Evolutionary conservation across 2,113 vertebrate species (phyloP).

Genomic region (Gallinago media): DNA sequence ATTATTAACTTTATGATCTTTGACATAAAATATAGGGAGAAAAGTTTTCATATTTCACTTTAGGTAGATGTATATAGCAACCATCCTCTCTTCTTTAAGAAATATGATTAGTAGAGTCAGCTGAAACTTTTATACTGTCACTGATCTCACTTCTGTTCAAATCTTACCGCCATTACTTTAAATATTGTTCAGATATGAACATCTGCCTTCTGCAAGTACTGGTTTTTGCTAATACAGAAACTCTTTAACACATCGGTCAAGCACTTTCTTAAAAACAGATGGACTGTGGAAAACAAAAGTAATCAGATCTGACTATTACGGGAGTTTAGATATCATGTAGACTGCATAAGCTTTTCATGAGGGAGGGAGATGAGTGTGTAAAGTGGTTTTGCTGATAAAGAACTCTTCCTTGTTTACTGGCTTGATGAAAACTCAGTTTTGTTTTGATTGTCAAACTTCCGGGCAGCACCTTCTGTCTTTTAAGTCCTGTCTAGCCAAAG

Average conservation of each 20-base stretch:
- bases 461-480: background rate
- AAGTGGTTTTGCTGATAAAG: background rate
- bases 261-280: conserved; percentile 44
- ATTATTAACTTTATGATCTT: background rate
- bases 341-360: background rate
- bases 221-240: conserved; percentile 35
- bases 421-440: conserved; percentile 16
- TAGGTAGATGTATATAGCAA: background rate
- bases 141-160: background rate
- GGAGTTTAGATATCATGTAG: background rate
- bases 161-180: background rate
- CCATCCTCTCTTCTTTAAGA: background rate
- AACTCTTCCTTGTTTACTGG: background rate
- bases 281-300: conserved; percentile 17
- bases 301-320: background rate
- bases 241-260: background rate
- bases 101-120: background rate
- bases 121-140: background rate
- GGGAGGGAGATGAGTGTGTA: background rate
- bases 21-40: background rate
- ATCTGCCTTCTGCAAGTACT: conserved; percentile 6
- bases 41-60: background rate
- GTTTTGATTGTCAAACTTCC: conserved; percentile 29
- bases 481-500: conserved; percentile 14
- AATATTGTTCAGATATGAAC: background rate